Evolutionary conservation across 2,888 invertebrate genomes (phyloP).

Genomic region (Tachina lurida): DNA sequence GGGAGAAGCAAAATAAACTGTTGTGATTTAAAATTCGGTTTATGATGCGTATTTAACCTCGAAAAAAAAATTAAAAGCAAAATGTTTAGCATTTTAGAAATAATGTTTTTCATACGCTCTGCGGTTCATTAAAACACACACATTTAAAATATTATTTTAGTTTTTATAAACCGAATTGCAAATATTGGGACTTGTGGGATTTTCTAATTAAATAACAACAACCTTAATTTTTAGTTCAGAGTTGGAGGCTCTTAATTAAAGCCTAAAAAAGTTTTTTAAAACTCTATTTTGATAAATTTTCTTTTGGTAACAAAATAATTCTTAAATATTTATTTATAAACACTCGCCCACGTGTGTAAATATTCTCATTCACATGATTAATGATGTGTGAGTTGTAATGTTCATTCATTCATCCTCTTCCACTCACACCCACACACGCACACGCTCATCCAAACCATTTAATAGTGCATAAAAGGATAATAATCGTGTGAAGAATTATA

Average conservation of each 20-base stretch:
- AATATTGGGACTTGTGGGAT: constrained; percentile 74
- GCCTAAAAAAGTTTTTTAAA: neutral
- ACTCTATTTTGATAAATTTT: neutral
- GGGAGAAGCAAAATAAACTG: constrained; percentile 31
- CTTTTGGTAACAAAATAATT: constrained; percentile 34
- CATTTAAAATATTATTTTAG: constrained; percentile 7
- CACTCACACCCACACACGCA: constrained; percentile 6
- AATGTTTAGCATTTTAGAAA: constrained; percentile 68
- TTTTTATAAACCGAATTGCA: constrained; percentile 71
- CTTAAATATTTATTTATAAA: constrained; percentile 43
- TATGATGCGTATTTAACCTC: constrained; percentile 55
- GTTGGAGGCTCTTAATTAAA: neutral
- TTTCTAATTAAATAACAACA: constrained; percentile 57
- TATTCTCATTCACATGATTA: constrained; percentile 77
- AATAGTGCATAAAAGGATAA: constrained; percentile 57
- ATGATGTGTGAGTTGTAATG: constrained; percentile 78
- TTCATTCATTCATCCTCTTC: constrained; percentile 58
- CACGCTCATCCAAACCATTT: constrained; percentile 24
- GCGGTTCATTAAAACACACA: constrained; percentile 41
- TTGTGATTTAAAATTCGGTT: constrained; percentile 55
- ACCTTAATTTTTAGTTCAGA: constrained; percentile 35
- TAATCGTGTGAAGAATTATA: constrained; percentile 66
- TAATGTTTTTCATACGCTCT: constrained; percentile 65
- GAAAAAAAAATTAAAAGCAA: neutral
- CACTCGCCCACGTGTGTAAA: neutral